phyloP scores from a whole-genome alignment of 2,797 vertebrate species.

The Mallotus villosus region DNA sequence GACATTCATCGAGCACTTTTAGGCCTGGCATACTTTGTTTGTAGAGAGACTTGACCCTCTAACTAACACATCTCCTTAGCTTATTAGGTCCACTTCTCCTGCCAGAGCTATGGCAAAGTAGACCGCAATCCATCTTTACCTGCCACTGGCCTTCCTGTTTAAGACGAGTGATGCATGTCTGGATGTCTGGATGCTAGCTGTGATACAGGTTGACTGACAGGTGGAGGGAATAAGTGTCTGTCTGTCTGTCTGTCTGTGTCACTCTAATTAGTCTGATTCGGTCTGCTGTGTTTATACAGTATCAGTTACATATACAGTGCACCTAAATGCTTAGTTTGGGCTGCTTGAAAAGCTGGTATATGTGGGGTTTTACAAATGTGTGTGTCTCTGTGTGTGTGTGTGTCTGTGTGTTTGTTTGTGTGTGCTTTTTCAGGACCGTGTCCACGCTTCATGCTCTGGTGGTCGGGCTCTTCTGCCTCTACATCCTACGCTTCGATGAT shows the following conservation, averaged over 20 bases:
- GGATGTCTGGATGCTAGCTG: background rate
- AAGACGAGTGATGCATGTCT: too few species aligned
- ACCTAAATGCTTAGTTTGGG: background rate
- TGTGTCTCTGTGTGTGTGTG: slow-evolving; percentile 12
- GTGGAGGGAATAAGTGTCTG: background rate
- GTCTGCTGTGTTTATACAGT: slow-evolving; percentile 35
- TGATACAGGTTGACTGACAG: slow-evolving; percentile 8
- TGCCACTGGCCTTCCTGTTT: too few species aligned
- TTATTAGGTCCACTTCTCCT: too few species aligned
- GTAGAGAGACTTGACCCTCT: too few species aligned
- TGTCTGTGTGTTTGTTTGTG: background rate
- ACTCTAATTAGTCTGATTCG: slow-evolving; percentile 59
- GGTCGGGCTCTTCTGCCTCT: slow-evolving; percentile 90
- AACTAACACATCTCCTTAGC: too few species aligned
- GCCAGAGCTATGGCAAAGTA: background rate
- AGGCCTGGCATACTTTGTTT: too few species aligned
- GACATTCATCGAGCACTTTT: too few species aligned
- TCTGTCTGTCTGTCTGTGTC: slow-evolving; percentile 54
- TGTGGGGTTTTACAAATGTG: background rate
- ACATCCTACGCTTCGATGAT: slow-evolving; percentile 89
- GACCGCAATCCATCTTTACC: background rate
- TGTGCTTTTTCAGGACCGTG: slow-evolving; percentile 80
- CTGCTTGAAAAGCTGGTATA: background rate
- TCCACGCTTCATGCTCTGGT: slow-evolving; percentile 93
- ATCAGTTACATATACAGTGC: slow-evolving; percentile 40